Conservation (phyloP, 2,113 vertebrate genomes). For the Carlito syrichta region DNA sequence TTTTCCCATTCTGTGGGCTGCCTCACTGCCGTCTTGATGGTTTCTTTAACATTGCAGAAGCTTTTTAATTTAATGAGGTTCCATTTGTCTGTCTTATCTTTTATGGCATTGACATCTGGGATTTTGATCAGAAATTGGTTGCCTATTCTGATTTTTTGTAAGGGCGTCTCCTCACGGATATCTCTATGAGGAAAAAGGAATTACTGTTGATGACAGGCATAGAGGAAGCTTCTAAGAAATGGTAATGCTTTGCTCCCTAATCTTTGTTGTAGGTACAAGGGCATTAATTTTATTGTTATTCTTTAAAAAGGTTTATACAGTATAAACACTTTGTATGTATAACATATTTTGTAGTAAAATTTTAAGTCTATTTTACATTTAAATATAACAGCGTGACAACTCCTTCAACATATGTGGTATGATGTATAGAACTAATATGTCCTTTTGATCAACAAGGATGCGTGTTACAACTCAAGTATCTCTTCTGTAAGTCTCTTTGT, state of each 20-base stretch:
- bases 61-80: too few relatives aligned
- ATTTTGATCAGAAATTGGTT: too few relatives aligned
- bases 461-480: background rate
- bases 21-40: too few relatives aligned
- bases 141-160: too few relatives aligned
- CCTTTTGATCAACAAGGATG: background rate
- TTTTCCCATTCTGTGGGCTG: too few relatives aligned
- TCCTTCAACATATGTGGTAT: background rate
- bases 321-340: background rate
- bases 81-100: too few relatives aligned
- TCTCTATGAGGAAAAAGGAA: background rate
- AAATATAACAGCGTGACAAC: background rate
- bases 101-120: too few relatives aligned
- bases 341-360: background rate
- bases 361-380: background rate
- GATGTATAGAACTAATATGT: background rate
- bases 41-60: too few relatives aligned
- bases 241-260: background rate
- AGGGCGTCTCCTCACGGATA: too few relatives aligned
- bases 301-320: background rate
- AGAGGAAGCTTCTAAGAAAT: background rate
- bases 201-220: background rate
- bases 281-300: background rate
- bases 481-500: background rate
- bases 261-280: background rate